Evolutionary conservation across 2,113 vertebrate species (phyloP), one percentile per base, ranked within the genome.

Genomic region (Perognathus longimembris): DNA sequence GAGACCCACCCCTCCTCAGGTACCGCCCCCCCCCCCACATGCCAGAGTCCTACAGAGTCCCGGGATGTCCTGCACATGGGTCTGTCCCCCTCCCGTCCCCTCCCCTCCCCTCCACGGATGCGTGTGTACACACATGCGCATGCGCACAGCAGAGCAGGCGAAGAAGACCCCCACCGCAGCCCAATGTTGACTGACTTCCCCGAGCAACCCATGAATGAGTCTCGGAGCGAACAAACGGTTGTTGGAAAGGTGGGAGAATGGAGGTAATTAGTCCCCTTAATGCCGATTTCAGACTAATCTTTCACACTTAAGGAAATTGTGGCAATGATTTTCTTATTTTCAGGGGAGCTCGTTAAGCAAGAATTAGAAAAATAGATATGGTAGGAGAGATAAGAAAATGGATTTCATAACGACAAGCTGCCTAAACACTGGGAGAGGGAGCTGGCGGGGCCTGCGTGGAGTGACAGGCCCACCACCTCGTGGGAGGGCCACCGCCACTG

Each of bases 251-350:
- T 91, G 85, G 92, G 95, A 96, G 94, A 97, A 96, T 90, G 93
- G 84, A 92, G 85, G 94, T 73, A 97, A 98, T 98, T 97, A 97
- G 95, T 94, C 95, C 96, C 96, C 94, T 96, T 93, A 96, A 98
- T 88, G 96, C 93, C 94, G 92, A 96, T 97, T 97, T 97, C 97
- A 98, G 93, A 91, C 95, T 97, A 96, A 97, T 97, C 96, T 97
- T 97, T 97, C 97, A 96, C 97, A 98, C 97, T 97, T 97, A 97
- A 97, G 96, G 97, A 98, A 98, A 97, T 94, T 94, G 94, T 96
- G 98, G 96, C 92, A 97, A 97, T 91, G 85, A 96, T 97, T 98
- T 98, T 97, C 96, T 97, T 98, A 97, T 97, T 97, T 98, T 96
- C 96, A 97, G 94, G 97, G 93, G 90, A 97, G 92, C 95, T 97